phyloP scores from a whole-genome alignment of 2,797 vertebrate genomes.

The Champsocephalus gunnari region DNA sequence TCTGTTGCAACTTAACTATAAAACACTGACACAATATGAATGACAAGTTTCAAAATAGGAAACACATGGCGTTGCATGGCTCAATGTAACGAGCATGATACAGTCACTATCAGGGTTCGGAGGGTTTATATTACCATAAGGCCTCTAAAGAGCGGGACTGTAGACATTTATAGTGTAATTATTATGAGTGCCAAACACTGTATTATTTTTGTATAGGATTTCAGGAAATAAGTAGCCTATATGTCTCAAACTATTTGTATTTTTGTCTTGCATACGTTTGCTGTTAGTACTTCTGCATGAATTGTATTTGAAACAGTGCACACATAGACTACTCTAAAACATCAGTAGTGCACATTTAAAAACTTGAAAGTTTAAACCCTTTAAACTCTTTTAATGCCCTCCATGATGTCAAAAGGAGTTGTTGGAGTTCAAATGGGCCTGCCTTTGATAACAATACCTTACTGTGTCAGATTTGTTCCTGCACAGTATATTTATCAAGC shows the following conservation, averaged over 20 bases:
- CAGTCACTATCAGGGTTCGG: slow-evolving; percentile 19
- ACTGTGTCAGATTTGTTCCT: slow-evolving; percentile 3
- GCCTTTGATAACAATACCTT: slow-evolving; percentile 1
- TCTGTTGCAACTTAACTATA: slow-evolving; percentile 65
- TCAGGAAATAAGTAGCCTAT: not conserved
- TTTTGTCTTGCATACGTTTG: not conserved
- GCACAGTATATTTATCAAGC: not conserved
- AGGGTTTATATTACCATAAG: slow-evolving; percentile 17
- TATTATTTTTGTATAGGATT: not conserved
- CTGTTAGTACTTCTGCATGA: not conserved
- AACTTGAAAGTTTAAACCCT: not conserved
- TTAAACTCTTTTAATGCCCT: not conserved
- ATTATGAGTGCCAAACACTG: not conserved
- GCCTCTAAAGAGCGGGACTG: not conserved
- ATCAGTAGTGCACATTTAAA: not conserved
- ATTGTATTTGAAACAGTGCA: not conserved
- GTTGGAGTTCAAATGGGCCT: slow-evolving; percentile 3
- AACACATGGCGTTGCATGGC: slow-evolving; percentile 31
- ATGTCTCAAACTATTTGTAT: not conserved
- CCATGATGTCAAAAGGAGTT: not conserved
- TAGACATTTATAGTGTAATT: not conserved
- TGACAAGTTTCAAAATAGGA: slow-evolving; percentile 59
- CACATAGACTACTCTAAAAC: not conserved
- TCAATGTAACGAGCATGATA: slow-evolving; percentile 36
- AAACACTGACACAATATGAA: slow-evolving; percentile 57